phyloP scores from a whole-genome alignment of 2,113 vertebrate species.

The Callipepla californica region DNA sequence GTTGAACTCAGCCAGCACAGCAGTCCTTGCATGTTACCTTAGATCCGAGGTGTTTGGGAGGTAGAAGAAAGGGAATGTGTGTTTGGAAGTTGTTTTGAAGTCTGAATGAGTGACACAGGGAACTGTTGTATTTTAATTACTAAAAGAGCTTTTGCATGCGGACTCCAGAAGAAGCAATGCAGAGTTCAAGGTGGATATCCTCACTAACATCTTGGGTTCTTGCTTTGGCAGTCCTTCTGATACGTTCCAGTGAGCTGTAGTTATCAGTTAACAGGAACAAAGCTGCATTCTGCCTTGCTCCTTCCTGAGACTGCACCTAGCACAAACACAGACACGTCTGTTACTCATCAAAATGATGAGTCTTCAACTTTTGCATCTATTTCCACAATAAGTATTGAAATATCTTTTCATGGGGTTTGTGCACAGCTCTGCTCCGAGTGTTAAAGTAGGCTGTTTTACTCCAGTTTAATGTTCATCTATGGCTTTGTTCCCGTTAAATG shows the following conservation, averaged over 20 bases:
- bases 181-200: background rate
- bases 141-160: background rate
- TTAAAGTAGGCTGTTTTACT: background rate
- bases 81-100: background rate
- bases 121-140: background rate
- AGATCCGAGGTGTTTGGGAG: accelerated
- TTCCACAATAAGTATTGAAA: background rate
- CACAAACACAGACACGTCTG: background rate
- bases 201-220: background rate
- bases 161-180: background rate
- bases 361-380: background rate
- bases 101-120: background rate
- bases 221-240: background rate
- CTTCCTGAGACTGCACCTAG: background rate
- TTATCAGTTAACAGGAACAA: background rate
- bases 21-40: background rate
- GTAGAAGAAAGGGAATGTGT: background rate
- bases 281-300: background rate
- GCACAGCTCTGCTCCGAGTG: background rate
- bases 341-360: background rate
- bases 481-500: background rate
- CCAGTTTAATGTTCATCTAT: background rate
- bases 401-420: background rate
- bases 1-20: background rate
- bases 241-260: background rate